Conservation (phyloP, 2,797 vertebrate genomes). For the Perodicticus potto region DNA sequence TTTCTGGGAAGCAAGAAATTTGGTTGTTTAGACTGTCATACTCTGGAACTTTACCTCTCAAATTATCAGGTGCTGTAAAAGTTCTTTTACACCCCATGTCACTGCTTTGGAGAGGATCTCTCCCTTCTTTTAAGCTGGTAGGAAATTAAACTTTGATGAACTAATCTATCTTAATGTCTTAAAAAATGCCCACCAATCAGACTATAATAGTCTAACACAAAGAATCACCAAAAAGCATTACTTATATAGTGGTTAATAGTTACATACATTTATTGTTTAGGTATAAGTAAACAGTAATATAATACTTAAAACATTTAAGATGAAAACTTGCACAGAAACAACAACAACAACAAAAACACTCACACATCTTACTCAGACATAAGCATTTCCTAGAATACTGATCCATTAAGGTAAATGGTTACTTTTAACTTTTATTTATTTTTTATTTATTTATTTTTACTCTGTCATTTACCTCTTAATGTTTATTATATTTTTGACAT, state of each 20-base stretch:
- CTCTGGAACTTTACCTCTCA: not conserved
- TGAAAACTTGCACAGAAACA: not conserved
- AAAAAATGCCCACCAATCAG: not conserved
- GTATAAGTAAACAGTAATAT: not conserved
- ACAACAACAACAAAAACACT: not conserved
- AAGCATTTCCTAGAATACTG: not conserved
- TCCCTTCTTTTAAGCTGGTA: not conserved
- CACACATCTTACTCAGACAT: not conserved
- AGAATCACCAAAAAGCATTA: not conserved
- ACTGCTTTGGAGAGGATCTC: not conserved
- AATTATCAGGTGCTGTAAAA: constrained; percentile 8
- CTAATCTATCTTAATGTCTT: not conserved
- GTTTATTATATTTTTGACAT: constrained; percentile 24
- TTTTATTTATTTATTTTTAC: not conserved
- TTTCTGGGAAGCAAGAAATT: constrained; percentile 58
- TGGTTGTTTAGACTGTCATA: not conserved
- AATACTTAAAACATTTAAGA: not conserved
- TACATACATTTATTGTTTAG: not conserved
- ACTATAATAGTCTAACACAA: not conserved
- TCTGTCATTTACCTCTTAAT: constrained; percentile 44
- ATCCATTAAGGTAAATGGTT: not conserved
- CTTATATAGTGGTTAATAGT: not conserved
- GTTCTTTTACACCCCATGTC: not conserved
- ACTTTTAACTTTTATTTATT: too few species aligned
- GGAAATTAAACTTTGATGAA: constrained; percentile 34